phyloP scores from a whole-genome alignment of 2,113 vertebrate species.

The Laterallus jamaicensis region DNA sequence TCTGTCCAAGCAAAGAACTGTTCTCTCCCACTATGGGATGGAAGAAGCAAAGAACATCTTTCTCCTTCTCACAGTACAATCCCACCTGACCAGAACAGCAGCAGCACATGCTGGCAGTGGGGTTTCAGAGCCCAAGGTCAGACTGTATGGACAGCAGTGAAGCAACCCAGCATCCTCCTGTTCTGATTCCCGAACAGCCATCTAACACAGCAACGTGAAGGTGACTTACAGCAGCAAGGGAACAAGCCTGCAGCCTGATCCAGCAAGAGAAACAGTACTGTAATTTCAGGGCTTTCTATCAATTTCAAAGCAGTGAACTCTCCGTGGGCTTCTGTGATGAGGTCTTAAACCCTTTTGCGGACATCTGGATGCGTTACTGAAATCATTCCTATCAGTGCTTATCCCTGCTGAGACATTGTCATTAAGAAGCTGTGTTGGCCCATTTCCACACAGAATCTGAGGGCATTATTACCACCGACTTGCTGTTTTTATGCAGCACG shows the following conservation, averaged over 20 bases:
- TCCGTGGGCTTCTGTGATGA: neutral
- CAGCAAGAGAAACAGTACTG: neutral
- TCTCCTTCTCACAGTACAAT: neutral
- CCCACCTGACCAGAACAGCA: neutral
- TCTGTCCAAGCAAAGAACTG: neutral
- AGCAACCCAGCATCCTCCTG: neutral
- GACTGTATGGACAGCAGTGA: accelerated
- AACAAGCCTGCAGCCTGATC: neutral
- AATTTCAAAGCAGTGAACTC: neutral
- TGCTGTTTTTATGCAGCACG: neutral
- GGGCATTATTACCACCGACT: neutral
- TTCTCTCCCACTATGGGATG: neutral
- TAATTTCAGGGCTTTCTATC: neutral
- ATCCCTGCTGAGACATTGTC: neutral
- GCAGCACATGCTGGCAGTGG: neutral
- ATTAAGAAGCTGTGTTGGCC: conserved; percentile 5
- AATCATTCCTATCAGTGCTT: neutral
- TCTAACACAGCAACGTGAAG: neutral
- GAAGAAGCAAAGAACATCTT: neutral
- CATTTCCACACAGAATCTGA: neutral
- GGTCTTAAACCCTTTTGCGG: neutral
- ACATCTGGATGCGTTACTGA: neutral
- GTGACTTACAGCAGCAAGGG: neutral
- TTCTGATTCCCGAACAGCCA: neutral
- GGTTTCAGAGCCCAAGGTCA: neutral